These are phyloP conservation scores for Clunio marinus DNA, from an alignment of 2,888 invertebrate species.

Conservation along the genomic window DNA sequence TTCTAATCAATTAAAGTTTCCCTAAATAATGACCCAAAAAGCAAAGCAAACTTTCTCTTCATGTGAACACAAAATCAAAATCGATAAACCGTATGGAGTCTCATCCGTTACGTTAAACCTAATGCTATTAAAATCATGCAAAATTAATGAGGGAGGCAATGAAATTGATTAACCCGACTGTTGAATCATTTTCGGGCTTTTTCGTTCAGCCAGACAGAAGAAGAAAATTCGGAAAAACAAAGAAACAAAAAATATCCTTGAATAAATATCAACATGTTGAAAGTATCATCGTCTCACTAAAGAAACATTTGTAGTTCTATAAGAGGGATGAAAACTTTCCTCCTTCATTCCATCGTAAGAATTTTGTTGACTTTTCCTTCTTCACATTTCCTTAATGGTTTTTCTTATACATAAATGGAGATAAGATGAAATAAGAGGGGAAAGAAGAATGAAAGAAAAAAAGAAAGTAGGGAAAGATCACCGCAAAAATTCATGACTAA, in stretches of 20 bases:
- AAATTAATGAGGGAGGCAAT: slow-evolving; percentile 37
- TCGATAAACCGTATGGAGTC: too few relatives aligned
- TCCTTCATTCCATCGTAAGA: slow-evolving; percentile 24
- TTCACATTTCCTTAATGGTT: slow-evolving; percentile 33
- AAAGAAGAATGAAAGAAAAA: background rate
- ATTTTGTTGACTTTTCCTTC: slow-evolving; percentile 32
- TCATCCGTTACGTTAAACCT: too few relatives aligned
- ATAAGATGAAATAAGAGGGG: background rate
- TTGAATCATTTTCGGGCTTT: slow-evolving; percentile 13
- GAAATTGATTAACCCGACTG: slow-evolving; percentile 35
- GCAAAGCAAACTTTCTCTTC: too few relatives aligned
- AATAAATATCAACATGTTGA: slow-evolving; percentile 12
- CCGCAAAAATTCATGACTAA: slow-evolving; percentile 13
- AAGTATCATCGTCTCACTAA: background rate
- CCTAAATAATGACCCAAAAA: too few relatives aligned
- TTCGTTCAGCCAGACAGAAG: too few relatives aligned
- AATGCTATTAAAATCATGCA: slow-evolving; percentile 35
- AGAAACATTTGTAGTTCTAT: too few relatives aligned
- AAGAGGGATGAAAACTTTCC: background rate
- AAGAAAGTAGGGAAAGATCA: background rate
- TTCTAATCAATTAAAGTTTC: too few relatives aligned
- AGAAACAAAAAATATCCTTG: background rate
- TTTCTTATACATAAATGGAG: slow-evolving; percentile 7
- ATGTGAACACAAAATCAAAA: too few relatives aligned
- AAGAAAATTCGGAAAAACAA: background rate